These are phyloP conservation scores for Melanotaenia maccullochi DNA, from an alignment of 2,797 vertebrate species.

Conservation along the genomic window DNA sequence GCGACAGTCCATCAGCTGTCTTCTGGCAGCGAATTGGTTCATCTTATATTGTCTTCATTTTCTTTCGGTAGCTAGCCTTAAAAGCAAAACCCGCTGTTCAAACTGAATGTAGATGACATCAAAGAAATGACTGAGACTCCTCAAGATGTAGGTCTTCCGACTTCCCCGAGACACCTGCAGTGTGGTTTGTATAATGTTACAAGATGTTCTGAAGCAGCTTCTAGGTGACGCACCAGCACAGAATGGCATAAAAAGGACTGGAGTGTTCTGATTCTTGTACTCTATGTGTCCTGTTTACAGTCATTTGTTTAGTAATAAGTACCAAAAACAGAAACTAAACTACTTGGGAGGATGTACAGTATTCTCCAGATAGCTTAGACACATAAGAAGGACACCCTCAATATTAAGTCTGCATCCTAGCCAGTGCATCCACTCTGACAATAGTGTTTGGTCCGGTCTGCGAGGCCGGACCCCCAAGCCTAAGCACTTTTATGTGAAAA, in stretches of 20 bases:
- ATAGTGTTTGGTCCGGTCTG: slow-evolving; percentile 65
- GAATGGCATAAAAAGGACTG: neutral
- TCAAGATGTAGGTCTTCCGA: slow-evolving; percentile 19
- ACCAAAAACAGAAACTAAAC: neutral
- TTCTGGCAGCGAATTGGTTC: neutral
- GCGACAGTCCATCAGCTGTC: neutral
- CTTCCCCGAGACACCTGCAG: slow-evolving; percentile 52
- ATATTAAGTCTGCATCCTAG: slow-evolving; percentile 51
- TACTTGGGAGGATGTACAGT: slow-evolving; percentile 7
- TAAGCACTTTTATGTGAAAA: slow-evolving; percentile 79
- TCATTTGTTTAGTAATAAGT: neutral
- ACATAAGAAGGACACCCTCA: slow-evolving; percentile 32
- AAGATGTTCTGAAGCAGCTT: slow-evolving; percentile 49
- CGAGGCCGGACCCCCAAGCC: slow-evolving; percentile 64
- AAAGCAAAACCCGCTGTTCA: slow-evolving; percentile 5
- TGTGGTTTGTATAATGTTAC: slow-evolving; percentile 54
- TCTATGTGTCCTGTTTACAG: slow-evolving; percentile 16
- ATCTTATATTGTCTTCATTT: neutral
- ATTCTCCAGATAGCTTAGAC: slow-evolving; percentile 17
- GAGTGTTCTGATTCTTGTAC: neutral
- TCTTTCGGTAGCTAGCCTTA: neutral
- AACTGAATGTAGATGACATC: slow-evolving; percentile 13
- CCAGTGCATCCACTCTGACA: slow-evolving; percentile 66
- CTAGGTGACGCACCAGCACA: slow-evolving; percentile 21
- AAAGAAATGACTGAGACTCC: slow-evolving; percentile 14